Evolutionary conservation across 1,140 invertebrate species (phyloP), one percentile per base, ranked within the genome.

Genomic region (Pogonognathellus flavescens): DNA sequence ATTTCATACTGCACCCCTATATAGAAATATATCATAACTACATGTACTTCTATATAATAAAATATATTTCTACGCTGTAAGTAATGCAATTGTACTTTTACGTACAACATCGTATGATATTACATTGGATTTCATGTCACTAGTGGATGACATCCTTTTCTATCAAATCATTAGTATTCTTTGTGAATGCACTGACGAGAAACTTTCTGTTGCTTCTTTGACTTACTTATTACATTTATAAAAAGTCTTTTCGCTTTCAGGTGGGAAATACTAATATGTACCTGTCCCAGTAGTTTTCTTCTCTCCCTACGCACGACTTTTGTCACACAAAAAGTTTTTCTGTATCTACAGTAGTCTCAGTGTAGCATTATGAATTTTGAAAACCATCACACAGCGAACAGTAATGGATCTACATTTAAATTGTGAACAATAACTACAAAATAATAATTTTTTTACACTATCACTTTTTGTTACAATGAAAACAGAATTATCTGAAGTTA

Each of bases 111-210:
- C 41, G n/a, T 31, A 14, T 76, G 22, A 5, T 31, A 25, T 72
- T 72, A 18, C 49, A 49, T 76, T 76, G 70, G n/a, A 41, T 76
- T 50, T 25, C 13, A 41, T n/a, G 25, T 31, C 25, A 49, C 70
- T 41, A n/a, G n/a, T n/a, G 14, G 70, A 76, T 76, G 70, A 50
- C 31, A 76, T 31, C 41, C 31, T 50, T n/a, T 31, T 49, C 70
- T 16, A 18, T 72, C 14, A 41, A 72, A 49, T 49, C 66, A 72
- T 72, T 76, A 76, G 70, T 76, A 76, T 76, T 76, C 70, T 76
- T 49, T 8, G 8, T 76, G 41, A n/a, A 50, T 8, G 14, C 41
- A 4, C 31, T 10, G 8, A 25, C 14, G 31, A 66, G 41, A 31
- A 76, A 76, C 70, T 76, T 76, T 76, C 70, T 50, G 31, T 76